A percentile compares a stretch with the other conserved stretches of the same genome.
These are phyloP conservation scores for Loripinus fragilis DNA, from an alignment of 2,888 invertebrate genomes.

Conservation along the genomic window DNA sequence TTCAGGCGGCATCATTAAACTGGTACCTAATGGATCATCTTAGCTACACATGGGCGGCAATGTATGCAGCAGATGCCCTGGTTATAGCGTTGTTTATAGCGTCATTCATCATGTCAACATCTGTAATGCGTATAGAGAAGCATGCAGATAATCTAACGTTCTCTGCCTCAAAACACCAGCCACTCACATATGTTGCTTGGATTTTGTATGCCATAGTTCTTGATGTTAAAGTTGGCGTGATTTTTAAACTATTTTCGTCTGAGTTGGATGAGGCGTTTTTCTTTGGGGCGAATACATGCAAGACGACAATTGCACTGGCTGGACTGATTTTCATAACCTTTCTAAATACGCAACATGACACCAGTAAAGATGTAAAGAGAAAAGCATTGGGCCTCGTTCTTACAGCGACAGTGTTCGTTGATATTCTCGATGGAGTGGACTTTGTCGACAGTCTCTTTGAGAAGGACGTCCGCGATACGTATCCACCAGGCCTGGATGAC, in stretches of 20 bases:
- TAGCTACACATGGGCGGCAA: constrained; percentile 81
- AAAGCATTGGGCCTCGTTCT: constrained; percentile 84
- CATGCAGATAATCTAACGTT: not conserved
- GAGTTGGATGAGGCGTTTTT: constrained; percentile 76
- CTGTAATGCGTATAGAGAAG: constrained; percentile 37
- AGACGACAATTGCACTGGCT: constrained; percentile 82
- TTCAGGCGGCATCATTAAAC: constrained; percentile 84
- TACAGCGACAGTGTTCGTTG: constrained; percentile 85
- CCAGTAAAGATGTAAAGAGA: constrained; percentile 84
- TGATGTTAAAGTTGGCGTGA: constrained; percentile 84
- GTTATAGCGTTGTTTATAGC: constrained; percentile 81
- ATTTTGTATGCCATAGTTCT: constrained; percentile 84
- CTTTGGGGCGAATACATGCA: constrained; percentile 76
- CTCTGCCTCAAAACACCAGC: constrained; percentile 59
- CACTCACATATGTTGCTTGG: constrained; percentile 85
- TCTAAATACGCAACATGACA: constrained; percentile 85
- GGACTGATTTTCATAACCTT: constrained; percentile 85
- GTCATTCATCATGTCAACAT: constrained; percentile 44
- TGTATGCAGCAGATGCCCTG: constrained; percentile 83
- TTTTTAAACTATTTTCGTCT: constrained; percentile 83
- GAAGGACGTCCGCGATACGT: constrained; percentile 64
- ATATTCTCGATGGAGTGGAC: constrained; percentile 86
- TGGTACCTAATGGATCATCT: constrained; percentile 83
- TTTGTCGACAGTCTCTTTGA: constrained; percentile 85
- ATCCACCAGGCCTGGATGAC: constrained; percentile 81